Evolutionary conservation across 2,888 invertebrate species (phyloP).

Genomic region (Diarsia brunnea): DNA sequence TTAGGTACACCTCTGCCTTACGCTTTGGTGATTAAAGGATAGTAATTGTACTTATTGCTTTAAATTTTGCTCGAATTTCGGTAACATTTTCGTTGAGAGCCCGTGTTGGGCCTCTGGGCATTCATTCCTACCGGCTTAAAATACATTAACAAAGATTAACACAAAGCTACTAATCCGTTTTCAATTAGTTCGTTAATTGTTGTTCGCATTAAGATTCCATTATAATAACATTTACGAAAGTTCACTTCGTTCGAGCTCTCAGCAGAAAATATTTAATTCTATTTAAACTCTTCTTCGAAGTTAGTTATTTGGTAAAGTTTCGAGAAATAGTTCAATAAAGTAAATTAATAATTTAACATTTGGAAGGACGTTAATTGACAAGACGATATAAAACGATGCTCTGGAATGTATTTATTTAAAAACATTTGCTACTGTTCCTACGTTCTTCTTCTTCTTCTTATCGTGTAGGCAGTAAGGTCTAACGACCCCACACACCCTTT

Average conservation of each 20-base stretch:
- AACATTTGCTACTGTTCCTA: neutral
- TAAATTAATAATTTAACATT: constrained; percentile 11
- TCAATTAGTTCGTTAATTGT: constrained; percentile 34
- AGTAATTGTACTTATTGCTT: no score
- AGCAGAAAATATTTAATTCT: constrained; percentile 11
- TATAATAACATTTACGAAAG: constrained; percentile 4
- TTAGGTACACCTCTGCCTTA: no score
- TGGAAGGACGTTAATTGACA: neutral
- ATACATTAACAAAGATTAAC: constrained; percentile 3
- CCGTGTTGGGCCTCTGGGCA: neutral
- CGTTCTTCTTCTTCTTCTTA: no score
- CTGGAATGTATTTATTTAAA: neutral
- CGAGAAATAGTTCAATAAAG: constrained; percentile 9
- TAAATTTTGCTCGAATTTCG: neutral
- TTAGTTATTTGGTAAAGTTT: constrained; percentile 11
- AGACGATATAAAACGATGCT: neutral
- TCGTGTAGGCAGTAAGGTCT: no score
- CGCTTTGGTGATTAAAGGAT: no score
- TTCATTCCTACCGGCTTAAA: neutral
- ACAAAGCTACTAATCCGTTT: constrained; percentile 11
- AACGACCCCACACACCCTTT: no score
- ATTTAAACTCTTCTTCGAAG: neutral
- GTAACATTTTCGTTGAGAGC: neutral
- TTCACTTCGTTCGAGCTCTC: constrained; percentile 12
- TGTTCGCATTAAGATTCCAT: constrained; percentile 24